These are phyloP conservation scores for Antheraea assamensis DNA, from an alignment of 2,888 invertebrate species.

Conservation along the genomic window DNA sequence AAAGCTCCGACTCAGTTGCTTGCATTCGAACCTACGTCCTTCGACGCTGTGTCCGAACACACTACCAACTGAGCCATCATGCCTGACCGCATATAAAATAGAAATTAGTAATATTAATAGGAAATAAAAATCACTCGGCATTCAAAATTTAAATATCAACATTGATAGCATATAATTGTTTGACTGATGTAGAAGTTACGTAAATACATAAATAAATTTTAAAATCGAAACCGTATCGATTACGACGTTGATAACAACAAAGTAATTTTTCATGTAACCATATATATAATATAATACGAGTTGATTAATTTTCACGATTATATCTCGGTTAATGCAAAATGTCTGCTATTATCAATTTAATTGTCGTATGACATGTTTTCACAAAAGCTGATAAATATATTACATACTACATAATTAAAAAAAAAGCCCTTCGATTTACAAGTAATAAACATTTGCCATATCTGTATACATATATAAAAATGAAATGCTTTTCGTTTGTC, in stretches of 20 bases:
- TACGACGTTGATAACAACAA: neutral
- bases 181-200: too few species aligned
- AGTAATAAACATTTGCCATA: neutral
- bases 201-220: neutral
- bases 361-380: neutral
- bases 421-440: neutral
- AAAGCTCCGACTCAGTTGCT: too few species aligned
- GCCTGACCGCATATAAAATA: too few species aligned
- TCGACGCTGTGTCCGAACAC: too few species aligned
- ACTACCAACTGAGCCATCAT: too few species aligned
- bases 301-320: neutral
- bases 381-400: neutral
- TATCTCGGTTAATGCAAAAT: neutral
- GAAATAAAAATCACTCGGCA: too few species aligned
- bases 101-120: too few species aligned
- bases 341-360: neutral
- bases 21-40: too few species aligned
- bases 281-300: neutral
- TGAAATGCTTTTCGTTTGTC: too few species aligned
- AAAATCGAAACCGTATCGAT: neutral
- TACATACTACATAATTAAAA: neutral
- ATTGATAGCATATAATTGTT: too few species aligned
- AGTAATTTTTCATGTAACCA: slow-evolving; percentile 3
- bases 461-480: too few species aligned
- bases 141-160: too few species aligned